Evolutionary conservation across 2,113 vertebrate species (phyloP).

Genomic region (Crypturellus undulatus): DNA sequence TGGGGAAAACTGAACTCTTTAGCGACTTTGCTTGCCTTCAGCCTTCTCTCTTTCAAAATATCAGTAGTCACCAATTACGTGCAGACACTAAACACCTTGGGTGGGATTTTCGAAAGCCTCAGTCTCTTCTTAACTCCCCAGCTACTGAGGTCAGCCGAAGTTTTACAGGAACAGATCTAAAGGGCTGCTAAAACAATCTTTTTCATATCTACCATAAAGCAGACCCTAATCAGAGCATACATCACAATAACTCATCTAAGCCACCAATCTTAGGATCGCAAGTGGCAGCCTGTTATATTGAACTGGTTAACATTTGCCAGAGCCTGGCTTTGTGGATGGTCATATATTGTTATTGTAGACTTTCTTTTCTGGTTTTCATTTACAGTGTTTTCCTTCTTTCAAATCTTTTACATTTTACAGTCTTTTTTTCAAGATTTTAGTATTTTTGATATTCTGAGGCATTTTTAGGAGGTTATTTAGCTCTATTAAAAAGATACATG

Average conservation of each 20-base stretch:
- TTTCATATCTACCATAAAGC: not conserved
- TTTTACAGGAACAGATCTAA: not conserved
- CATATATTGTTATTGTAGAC: not conserved
- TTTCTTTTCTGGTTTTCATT: constrained; percentile 41
- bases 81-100: not conserved
- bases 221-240: not conserved
- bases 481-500: not conserved
- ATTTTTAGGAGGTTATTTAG: constrained; percentile 3
- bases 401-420: not conserved
- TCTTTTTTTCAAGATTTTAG: not conserved
- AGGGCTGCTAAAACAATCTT: not conserved
- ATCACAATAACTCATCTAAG: constrained; percentile 8
- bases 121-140: not conserved
- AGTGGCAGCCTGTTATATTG: not conserved
- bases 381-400: not conserved
- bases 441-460: constrained; percentile 4
- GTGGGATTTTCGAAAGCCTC: not conserved
- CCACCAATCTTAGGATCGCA: not conserved
- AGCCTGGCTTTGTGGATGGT: not conserved
- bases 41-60: not conserved
- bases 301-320: constrained; percentile 3
- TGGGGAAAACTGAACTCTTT: not conserved
- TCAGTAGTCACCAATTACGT: not conserved
- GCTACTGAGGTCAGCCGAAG: not conserved
- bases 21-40: not conserved